Conservation (phyloP, 1,140 invertebrate genomes). For the Oncopeltus fasciatus region DNA sequence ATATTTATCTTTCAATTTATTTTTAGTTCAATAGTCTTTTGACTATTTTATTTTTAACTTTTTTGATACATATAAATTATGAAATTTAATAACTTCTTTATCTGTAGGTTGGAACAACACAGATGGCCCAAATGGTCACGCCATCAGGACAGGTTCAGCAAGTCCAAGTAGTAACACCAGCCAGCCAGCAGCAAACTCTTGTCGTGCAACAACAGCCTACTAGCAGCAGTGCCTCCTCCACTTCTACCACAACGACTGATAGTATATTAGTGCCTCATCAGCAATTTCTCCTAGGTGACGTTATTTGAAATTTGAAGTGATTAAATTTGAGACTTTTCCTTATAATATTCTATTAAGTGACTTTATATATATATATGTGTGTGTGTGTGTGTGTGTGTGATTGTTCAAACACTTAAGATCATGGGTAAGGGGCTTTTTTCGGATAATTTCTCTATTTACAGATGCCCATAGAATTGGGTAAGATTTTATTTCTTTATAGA, state of each 20-base stretch:
- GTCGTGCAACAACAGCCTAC: constrained; percentile 21
- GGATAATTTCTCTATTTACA: no score
- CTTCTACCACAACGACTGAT: constrained; percentile 26
- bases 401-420: no score
- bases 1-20: no score
- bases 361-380: no score
- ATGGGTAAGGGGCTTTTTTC: no score
- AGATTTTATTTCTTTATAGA: no score
- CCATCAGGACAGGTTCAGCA: constrained; percentile 77
- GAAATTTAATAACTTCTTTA: neutral
- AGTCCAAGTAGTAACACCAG: constrained; percentile 45
- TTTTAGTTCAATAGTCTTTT: no score
- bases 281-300: constrained; percentile 2
- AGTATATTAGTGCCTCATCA: constrained; percentile 20
- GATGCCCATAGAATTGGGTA: no score
- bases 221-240: constrained; percentile 27
- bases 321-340: neutral
- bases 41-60: no score
- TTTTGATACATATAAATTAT: no score
- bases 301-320: neutral
- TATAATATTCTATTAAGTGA: no score
- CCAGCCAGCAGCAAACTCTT: neutral
- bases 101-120: constrained; percentile 38
- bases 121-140: constrained; percentile 72
- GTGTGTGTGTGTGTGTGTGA: no score